Percentiles rank a stretch among this genome's conserved stretches.
These are phyloP conservation scores for Cabera pusaria DNA, from an alignment of 2,888 invertebrate species.

Conservation along the genomic window DNA sequence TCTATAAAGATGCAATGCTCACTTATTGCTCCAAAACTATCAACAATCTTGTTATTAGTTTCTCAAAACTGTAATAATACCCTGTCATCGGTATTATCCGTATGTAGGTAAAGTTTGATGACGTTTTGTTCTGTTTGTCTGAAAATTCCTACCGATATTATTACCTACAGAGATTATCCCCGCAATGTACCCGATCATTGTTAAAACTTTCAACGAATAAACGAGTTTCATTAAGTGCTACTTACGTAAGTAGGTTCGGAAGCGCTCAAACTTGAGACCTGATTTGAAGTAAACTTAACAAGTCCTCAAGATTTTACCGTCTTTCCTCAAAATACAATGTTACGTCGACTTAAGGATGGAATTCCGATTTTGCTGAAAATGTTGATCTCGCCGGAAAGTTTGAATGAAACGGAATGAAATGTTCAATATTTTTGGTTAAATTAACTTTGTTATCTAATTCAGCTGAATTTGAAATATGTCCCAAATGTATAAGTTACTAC, in stretches of 20 bases:
- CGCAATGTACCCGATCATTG: slow-evolving; percentile 41
- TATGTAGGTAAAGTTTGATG: slow-evolving; percentile 13
- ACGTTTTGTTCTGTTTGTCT: slow-evolving; percentile 41
- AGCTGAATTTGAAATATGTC: no score
- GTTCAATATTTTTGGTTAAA: no score
- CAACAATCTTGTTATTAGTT: no score
- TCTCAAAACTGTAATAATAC: no score
- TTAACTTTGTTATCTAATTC: no score
- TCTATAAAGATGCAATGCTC: no score
- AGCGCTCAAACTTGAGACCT: slow-evolving; percentile 16
- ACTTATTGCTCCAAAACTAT: no score
- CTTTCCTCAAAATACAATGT: slow-evolving; percentile 14
- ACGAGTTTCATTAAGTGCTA: slow-evolving; percentile 39
- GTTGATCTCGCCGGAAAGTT: slow-evolving; percentile 11
- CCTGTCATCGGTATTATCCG: no score
- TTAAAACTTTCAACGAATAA: slow-evolving; percentile 42
- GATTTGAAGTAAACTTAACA: slow-evolving; percentile 22
- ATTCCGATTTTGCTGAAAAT: slow-evolving; percentile 11
- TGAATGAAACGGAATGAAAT: no score
- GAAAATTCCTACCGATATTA: slow-evolving; percentile 18
- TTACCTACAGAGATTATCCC: slow-evolving; percentile 42
- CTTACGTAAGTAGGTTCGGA: slow-evolving; percentile 19
- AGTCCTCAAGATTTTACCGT: slow-evolving; percentile 15
- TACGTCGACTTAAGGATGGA: slow-evolving; percentile 13
- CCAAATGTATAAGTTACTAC: no score